Base-by-base conservation (phyloP, 2,888 invertebrate species). In the Trachelus stipa region DNA sequence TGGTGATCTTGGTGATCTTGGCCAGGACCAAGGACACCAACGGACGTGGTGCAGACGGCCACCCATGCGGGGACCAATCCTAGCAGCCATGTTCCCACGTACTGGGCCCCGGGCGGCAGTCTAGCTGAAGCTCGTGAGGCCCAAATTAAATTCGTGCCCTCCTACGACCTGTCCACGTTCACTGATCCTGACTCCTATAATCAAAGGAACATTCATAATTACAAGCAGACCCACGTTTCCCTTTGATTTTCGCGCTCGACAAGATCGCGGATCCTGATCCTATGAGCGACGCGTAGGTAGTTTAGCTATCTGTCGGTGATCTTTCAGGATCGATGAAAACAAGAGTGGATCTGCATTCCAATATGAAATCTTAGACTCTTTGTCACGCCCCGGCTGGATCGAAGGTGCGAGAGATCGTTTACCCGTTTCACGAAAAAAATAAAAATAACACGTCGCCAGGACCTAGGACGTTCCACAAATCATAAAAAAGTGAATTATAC, bases 151-250 rank as follows among this genome's bases (percentile, higher is more conserved):
- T 56, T 9, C 56, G 23, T 56, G 56, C 56, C 56, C 56, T 56
- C 56, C 56, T 56, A 56, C 56, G 74, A 30, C 37, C 74, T 40
- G 30, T 34, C 34, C 74, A 34, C 74, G 31, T 71, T 34, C 84
- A 82, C 79, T 78, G 81, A 80, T 85, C 79, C 74, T 83, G 79
- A 81, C 85, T 88, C 86, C 88, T 86, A 88, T 86, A 85, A 87
- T 86, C 85, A 88, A 88, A 89, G 89, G 88, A 89, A 85, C 88
- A 85, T 56, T 88, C 88, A 85, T 85, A 89, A 89, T 89, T 88
- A 88, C 88, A 86, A 85, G 84, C 84, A 84, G 82, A 31, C 34
- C 71, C 71, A 12, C 34, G 71, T 33, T 33, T 34, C 6, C 34
- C 71, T 12, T 71, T 34, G 71, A 71, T 34, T 71, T 34, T 31